These are phyloP conservation scores for Capromys pilorides DNA, from an alignment of 2,797 vertebrate species.

Conservation along the genomic window DNA sequence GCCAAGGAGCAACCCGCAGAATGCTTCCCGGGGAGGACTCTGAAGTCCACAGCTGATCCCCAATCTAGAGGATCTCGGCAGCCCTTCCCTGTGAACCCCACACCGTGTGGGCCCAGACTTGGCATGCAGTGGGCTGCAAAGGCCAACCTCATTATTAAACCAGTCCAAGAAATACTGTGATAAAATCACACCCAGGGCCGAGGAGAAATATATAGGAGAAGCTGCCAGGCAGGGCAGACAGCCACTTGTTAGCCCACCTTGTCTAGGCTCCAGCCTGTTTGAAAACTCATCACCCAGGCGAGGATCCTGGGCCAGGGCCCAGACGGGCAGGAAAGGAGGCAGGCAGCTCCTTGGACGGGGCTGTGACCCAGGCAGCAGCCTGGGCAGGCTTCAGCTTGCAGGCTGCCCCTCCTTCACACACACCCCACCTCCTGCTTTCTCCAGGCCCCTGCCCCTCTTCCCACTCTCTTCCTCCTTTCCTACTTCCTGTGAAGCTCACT, in stretches of 20 bases:
- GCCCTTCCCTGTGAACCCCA: background rate
- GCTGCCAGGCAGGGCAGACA: background rate
- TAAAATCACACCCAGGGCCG: background rate
- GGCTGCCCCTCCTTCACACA: background rate
- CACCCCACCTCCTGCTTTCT: background rate
- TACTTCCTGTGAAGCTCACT: background rate
- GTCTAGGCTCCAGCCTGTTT: slow-evolving; percentile 45
- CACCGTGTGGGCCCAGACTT: background rate
- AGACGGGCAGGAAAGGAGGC: background rate
- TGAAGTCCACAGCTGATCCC: background rate
- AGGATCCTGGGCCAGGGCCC: slow-evolving; percentile 4
- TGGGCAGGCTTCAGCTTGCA: background rate
- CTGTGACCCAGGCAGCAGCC: background rate
- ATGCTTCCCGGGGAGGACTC: background rate
- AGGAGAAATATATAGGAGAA: slow-evolving; percentile 44
- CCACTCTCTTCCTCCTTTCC: background rate
- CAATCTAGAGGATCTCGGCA: background rate
- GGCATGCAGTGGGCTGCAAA: background rate
- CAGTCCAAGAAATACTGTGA: slow-evolving; percentile 12
- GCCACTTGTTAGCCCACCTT: background rate
- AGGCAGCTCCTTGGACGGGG: background rate
- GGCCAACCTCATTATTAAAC: slow-evolving; percentile 29
- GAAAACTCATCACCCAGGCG: slow-evolving; percentile 29
- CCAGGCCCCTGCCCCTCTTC: background rate
- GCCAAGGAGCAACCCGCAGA: background rate